These are phyloP conservation scores for Todiramphus chloris DNA, from an alignment of 2,113 vertebrate species.

Conservation along the genomic window DNA sequence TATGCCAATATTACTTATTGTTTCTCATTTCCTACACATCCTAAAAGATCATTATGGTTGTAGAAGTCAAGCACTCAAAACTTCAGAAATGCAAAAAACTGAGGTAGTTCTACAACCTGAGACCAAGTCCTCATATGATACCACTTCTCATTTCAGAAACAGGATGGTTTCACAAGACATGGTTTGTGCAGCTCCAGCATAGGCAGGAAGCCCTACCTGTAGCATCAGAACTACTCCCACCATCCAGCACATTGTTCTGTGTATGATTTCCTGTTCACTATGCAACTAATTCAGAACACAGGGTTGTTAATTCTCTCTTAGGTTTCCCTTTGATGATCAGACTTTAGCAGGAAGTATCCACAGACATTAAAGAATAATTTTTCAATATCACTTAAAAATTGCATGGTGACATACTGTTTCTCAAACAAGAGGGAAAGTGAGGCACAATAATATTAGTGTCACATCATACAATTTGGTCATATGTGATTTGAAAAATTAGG, in stretches of 20 bases:
- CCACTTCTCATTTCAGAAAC: background rate
- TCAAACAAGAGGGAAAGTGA: background rate
- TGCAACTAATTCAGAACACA: background rate
- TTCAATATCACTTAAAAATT: background rate
- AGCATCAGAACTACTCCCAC: background rate
- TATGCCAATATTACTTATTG: background rate
- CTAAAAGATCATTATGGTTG: background rate
- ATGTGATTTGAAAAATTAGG: background rate
- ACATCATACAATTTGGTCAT: background rate
- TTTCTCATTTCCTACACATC: background rate
- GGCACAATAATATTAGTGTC: background rate
- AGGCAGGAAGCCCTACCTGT: background rate
- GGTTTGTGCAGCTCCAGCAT: background rate
- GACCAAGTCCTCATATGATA: background rate
- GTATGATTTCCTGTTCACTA: background rate
- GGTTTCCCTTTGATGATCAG: background rate
- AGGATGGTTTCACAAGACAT: background rate
- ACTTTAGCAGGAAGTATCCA: background rate
- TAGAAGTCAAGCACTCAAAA: background rate
- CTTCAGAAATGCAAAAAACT: background rate
- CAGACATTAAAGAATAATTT: background rate
- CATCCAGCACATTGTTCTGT: rapidly evolving
- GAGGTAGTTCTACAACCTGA: background rate
- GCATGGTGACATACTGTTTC: background rate
- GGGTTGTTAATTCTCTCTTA: background rate